A percentile compares a stretch with the other conserved stretches of the same genome.
phyloP scores from a whole-genome alignment of 2,797 vertebrate genomes.

The Chaetophractus vellerosus region DNA sequence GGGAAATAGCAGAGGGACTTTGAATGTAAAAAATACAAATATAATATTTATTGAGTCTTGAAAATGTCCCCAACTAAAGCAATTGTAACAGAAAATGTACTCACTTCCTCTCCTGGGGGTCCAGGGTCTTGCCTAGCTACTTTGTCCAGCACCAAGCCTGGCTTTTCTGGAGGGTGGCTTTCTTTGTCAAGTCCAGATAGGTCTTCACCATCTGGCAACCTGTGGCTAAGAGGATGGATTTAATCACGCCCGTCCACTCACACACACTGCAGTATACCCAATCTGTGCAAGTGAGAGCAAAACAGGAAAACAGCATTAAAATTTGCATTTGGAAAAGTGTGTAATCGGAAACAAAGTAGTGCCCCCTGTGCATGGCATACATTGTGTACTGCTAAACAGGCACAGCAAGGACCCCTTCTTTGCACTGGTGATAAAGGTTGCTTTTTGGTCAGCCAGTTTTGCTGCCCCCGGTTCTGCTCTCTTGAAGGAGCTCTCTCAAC shows the following conservation, averaged over 20 bases:
- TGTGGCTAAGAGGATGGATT: background rate
- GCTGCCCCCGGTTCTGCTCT: background rate
- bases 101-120: background rate
- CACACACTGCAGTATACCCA: background rate
- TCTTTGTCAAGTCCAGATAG: background rate
- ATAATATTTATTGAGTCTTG: background rate
- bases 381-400: too few species aligned
- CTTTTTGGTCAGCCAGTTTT: background rate
- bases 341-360: rapidly evolving
- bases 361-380: background rate
- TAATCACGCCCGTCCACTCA: background rate
- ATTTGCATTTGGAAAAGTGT: too few species aligned
- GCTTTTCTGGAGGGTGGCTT: background rate
- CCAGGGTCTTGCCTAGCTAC: background rate
- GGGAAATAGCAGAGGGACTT: background rate
- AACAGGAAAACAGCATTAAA: background rate
- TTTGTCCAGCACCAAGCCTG: too few species aligned
- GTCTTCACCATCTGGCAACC: background rate
- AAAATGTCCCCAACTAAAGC: background rate
- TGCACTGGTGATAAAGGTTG: background rate
- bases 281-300: background rate
- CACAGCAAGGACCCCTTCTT: too few species aligned
- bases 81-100: background rate
- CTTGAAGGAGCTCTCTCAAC: background rate
- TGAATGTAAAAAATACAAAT: background rate